Conservation (phyloP, 2,888 invertebrate genomes). For the Anticlea derivata region DNA sequence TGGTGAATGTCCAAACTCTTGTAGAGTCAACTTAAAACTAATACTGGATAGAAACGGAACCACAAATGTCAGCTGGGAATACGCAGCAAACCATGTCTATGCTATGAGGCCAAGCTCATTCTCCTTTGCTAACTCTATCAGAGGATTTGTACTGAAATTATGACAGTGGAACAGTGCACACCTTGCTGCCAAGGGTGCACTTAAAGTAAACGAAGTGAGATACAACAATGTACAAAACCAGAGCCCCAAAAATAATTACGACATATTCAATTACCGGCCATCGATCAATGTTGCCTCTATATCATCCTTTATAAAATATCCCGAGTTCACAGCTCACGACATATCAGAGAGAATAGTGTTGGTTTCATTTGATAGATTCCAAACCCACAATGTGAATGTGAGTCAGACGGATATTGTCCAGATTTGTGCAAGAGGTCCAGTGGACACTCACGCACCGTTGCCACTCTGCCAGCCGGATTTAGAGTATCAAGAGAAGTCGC, state of each 20-base stretch:
- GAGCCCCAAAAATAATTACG: slow-evolving; percentile 73
- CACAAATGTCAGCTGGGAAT: slow-evolving; percentile 84
- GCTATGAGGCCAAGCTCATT: slow-evolving; percentile 89
- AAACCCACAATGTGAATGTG: slow-evolving; percentile 89
- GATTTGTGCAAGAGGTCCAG: slow-evolving; percentile 83
- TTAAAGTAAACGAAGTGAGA: slow-evolving; percentile 68
- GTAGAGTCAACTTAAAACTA: slow-evolving; percentile 85
- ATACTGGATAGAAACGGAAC: slow-evolving; percentile 82
- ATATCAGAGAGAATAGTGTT: slow-evolving; percentile 90
- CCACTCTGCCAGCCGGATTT: slow-evolving; percentile 89
- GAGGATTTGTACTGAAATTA: slow-evolving; percentile 91
- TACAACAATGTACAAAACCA: slow-evolving; percentile 76
- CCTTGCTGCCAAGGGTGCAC: slow-evolving; percentile 76
- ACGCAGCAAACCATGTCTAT: slow-evolving; percentile 85
- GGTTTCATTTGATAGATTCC: slow-evolving; percentile 89
- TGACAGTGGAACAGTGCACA: slow-evolving; percentile 90
- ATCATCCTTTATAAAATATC: slow-evolving; percentile 72
- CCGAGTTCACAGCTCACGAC: slow-evolving; percentile 80
- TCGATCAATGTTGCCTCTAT: slow-evolving; percentile 48
- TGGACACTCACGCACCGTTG: slow-evolving; percentile 56
- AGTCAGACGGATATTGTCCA: slow-evolving; percentile 91
- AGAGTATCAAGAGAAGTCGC: slow-evolving; percentile 88
- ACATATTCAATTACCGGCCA: slow-evolving; percentile 68
- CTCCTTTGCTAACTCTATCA: slow-evolving; percentile 84
- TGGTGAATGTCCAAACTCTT: slow-evolving; percentile 88